phyloP scores from a whole-genome alignment of 2,113 vertebrate genomes.

The Tupaia chinensis region DNA sequence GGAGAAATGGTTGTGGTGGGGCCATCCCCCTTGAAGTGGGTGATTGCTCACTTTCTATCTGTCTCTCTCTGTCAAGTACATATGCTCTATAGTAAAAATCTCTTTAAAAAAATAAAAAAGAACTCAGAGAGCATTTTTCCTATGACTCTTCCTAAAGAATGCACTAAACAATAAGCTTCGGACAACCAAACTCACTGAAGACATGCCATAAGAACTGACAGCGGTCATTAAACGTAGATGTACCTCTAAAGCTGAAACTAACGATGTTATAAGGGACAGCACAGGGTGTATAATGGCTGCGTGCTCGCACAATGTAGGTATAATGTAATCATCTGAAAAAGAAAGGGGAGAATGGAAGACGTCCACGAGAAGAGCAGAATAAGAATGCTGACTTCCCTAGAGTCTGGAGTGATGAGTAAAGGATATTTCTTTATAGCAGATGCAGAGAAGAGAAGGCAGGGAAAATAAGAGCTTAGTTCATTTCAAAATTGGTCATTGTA shows the following conservation, averaged over 20 bases:
- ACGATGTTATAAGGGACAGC: neutral
- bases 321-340: neutral
- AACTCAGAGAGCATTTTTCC: neutral
- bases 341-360: neutral
- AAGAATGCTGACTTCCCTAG: neutral
- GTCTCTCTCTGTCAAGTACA: no score
- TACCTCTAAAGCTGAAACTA: neutral
- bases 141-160: neutral
- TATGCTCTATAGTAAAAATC: no score
- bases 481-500: neutral
- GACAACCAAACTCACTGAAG: neutral
- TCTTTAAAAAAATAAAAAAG: no score
- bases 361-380: neutral
- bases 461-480: neutral
- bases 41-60: no score
- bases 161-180: neutral
- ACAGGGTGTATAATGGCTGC: neutral
- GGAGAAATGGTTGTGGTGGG: no score
- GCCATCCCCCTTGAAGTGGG: no score
- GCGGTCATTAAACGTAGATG: neutral
- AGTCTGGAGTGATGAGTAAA: neutral
- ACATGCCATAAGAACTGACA: neutral
- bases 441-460: neutral
- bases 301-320: neutral
- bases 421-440: conserved; percentile 8